Conservation (phyloP, 2,888 invertebrate genomes). For the Polietes domitor region DNA sequence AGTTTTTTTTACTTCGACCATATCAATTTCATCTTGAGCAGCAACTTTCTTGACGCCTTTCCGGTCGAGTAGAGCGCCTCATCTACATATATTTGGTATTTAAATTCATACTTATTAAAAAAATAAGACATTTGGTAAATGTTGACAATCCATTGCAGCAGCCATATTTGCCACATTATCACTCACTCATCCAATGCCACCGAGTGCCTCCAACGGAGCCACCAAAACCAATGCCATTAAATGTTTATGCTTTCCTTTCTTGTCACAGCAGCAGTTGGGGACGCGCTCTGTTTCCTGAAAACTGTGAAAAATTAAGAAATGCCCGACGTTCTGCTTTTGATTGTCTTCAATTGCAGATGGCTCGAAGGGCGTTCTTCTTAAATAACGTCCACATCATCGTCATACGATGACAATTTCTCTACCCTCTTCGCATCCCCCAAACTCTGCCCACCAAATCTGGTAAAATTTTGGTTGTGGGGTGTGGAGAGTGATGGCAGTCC, state of each 20-base stretch:
- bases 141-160: conserved; percentile 21
- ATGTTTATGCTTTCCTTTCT: conserved; percentile 40
- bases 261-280: background rate
- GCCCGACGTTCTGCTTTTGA: conserved; percentile 66
- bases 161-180: conserved; percentile 13
- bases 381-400: conserved; percentile 59
- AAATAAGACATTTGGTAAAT: conserved; percentile 6
- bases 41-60: too few relatives aligned
- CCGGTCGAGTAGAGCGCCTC: too few relatives aligned
- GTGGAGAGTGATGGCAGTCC: background rate
- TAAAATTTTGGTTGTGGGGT: background rate
- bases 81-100: too few relatives aligned
- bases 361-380: conserved; percentile 64
- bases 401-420: conserved; percentile 37
- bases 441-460: background rate
- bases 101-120: background rate
- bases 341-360: conserved; percentile 64
- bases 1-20: too few relatives aligned
- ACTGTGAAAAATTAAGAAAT: conserved; percentile 78
- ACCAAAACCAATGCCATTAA: conserved; percentile 46
- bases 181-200: background rate
- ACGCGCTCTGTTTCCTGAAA: conserved; percentile 71
- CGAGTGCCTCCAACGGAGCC: background rate
- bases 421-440: background rate
- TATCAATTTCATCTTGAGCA: too few relatives aligned